Percentiles rank a stretch among this genome's conserved stretches.
These are phyloP conservation scores for Pangasianodon hypophthalmus DNA, from an alignment of 2,113 vertebrate genomes.

Conservation along the genomic window DNA sequence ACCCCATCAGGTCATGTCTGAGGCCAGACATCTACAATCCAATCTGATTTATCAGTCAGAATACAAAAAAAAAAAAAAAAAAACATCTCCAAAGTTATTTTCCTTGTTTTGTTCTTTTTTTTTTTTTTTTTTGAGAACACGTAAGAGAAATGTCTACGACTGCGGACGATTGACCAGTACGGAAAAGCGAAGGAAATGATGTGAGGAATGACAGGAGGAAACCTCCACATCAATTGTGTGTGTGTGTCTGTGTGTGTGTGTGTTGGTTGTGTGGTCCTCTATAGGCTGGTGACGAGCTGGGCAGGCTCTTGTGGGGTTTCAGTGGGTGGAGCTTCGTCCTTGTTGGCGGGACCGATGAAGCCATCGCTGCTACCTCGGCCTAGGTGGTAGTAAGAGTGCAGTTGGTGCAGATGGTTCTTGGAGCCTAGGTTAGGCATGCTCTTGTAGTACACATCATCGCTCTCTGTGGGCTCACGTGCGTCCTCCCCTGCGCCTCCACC, in stretches of 20 bases:
- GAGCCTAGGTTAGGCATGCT: constrained; percentile 98
- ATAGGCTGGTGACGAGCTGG: constrained; percentile 98
- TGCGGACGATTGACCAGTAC: constrained; percentile 79
- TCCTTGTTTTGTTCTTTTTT: constrained; percentile 29
- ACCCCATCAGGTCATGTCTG: constrained; percentile 53
- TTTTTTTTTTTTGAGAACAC: constrained; percentile 58
- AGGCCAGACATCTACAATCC: not conserved
- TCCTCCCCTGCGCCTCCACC: constrained; percentile 63
- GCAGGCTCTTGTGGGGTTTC: constrained; percentile 83
- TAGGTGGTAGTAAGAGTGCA: constrained; percentile 95
- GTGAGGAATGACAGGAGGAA: constrained; percentile 41
- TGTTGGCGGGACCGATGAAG: constrained; percentile 90
- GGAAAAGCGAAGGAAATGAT: constrained; percentile 62
- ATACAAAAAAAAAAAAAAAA: constrained; percentile 45
- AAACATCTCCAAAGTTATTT: not conserved
- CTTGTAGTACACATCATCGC: constrained; percentile 96
- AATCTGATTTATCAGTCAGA: constrained; percentile 9
- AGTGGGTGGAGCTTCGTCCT: constrained; percentile 84
- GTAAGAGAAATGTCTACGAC: constrained; percentile 78
- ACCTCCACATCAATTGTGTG: constrained; percentile 57
- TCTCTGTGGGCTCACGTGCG: constrained; percentile 62
- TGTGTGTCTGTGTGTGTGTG: constrained; percentile 25
- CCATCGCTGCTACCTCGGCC: constrained; percentile 96
- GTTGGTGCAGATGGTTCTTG: constrained; percentile 89
- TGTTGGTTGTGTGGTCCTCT: constrained; percentile 65